Evolutionary conservation across 2,113 vertebrate genomes (phyloP).

Genomic region (Arvicanthis niloticus): DNA sequence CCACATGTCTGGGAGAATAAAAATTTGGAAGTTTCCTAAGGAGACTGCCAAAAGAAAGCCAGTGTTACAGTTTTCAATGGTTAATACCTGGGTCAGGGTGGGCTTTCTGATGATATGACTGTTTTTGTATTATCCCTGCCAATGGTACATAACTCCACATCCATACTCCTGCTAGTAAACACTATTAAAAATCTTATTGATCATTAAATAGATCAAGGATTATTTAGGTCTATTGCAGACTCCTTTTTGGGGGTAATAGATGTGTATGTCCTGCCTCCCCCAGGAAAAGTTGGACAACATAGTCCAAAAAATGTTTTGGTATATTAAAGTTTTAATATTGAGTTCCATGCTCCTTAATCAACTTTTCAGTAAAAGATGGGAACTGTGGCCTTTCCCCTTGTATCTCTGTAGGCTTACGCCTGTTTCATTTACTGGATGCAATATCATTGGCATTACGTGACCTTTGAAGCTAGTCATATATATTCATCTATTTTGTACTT

Average conservation of each 20-base stretch:
- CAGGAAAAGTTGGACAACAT: no score
- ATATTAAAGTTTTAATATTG: not conserved
- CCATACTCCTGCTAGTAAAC: not conserved
- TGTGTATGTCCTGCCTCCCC: no score
- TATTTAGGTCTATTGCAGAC: not conserved
- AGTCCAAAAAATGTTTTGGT: not conserved
- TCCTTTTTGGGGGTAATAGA: not conserved
- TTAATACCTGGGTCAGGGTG: not conserved
- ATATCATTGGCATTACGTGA: not conserved
- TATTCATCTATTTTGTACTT: not conserved
- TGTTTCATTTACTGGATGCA: not conserved
- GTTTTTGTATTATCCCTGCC: not conserved
- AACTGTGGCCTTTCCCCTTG: not conserved
- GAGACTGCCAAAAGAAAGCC: not conserved
- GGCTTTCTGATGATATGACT: not conserved
- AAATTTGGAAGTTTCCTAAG: not conserved
- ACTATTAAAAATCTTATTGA: not conserved
- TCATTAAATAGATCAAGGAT: not conserved
- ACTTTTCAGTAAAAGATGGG: not conserved
- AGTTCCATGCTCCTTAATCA: not conserved
- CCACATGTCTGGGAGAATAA: not conserved
- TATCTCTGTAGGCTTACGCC: not conserved
- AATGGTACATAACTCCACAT: not conserved
- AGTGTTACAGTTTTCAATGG: not conserved
- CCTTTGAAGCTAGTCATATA: not conserved